phyloP scores from a whole-genome alignment of 1,140 invertebrate species.

The Bombus pascuorum region DNA sequence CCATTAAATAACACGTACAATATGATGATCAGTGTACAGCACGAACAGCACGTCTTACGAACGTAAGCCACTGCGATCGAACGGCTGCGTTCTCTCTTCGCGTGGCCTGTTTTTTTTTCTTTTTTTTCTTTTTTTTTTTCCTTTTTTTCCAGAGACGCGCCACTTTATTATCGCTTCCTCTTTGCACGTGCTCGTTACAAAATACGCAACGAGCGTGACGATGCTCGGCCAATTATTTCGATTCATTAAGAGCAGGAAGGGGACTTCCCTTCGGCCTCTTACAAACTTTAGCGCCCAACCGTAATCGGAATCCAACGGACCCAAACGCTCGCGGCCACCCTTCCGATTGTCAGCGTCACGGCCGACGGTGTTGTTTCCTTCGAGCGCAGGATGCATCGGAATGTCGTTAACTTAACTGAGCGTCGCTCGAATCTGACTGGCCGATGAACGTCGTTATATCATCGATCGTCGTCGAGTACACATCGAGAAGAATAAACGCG shows the following conservation, averaged over 20 bases:
- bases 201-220: slow-evolving; percentile 69
- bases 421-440: no score
- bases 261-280: slow-evolving; percentile 71
- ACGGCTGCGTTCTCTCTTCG: neutral
- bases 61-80: no score
- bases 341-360: slow-evolving; percentile 6
- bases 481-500: no score
- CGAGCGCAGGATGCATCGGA: no score
- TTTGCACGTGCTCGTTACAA: slow-evolving; percentile 62
- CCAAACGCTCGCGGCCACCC: slow-evolving; percentile 60
- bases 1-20: no score
- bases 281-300: slow-evolving; percentile 40
- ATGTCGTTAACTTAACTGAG: neutral
- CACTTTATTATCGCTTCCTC: slow-evolving; percentile 56
- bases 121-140: no score
- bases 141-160: neutral
- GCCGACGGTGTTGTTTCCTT: neutral
- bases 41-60: no score
- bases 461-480: no score
- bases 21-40: no score
- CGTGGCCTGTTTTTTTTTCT: neutral
- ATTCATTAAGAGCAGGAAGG: slow-evolving; percentile 79
- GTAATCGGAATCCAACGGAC: slow-evolving; percentile 63
- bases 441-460: no score
- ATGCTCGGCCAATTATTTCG: slow-evolving; percentile 77